Evolutionary conservation across 2,888 invertebrate species (phyloP).

Genomic region (Himalopsyche kuldschensis): DNA sequence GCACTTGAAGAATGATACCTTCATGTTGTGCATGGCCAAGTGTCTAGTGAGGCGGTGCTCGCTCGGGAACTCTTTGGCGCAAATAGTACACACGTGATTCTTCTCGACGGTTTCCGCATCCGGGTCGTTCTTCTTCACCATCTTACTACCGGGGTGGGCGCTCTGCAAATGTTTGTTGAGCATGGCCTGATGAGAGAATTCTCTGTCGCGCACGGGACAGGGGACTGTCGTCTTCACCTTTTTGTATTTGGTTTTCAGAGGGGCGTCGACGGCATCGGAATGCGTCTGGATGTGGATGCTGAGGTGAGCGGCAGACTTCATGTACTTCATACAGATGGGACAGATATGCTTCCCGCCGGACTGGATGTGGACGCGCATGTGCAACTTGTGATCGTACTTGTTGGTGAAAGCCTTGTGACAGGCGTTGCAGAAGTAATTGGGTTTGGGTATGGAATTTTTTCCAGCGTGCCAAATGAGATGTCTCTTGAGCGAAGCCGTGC

Average conservation of each 20-base stretch:
- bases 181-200: conserved; percentile 52
- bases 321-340: conserved; percentile 50
- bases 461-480: conserved; percentile 54
- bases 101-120: conserved; percentile 51
- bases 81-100: conserved; percentile 53
- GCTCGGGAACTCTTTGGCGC: conserved; percentile 54
- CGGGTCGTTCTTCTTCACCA: conserved; percentile 55
- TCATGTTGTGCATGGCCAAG: conserved; percentile 52
- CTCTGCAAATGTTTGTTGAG: conserved; percentile 54
- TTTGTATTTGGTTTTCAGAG: conserved; percentile 52
- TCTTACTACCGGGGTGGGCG: conserved; percentile 57
- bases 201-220: conserved; percentile 54
- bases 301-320: conserved; percentile 55
- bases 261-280: conserved; percentile 52
- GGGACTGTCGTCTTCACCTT: conserved; percentile 48
- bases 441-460: conserved; percentile 51
- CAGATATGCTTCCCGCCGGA: conserved; percentile 59
- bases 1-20: conserved; percentile 54
- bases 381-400: conserved; percentile 53
- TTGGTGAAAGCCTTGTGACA: conserved; percentile 56
- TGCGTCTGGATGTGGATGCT: conserved; percentile 59
- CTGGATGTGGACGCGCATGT: conserved; percentile 56
- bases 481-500: conserved; percentile 52
- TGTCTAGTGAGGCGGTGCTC: conserved; percentile 50
- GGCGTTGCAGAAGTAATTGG: conserved; percentile 54